Evolutionary conservation across 1,140 invertebrate species (phyloP).

Genomic region (Drosophila paulistorum): DNA sequence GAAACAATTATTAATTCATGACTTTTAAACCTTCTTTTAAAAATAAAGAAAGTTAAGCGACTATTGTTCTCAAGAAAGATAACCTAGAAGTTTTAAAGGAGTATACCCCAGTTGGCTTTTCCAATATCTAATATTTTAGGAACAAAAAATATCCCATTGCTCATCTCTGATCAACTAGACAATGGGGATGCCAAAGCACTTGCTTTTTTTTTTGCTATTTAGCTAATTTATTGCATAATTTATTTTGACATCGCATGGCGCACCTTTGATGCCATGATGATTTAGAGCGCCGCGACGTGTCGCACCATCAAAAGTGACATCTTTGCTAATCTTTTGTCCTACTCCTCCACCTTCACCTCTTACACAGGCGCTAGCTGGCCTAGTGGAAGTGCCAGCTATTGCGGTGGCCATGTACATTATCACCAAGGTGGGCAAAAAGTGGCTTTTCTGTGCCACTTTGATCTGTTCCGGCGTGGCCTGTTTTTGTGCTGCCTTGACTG

Average conservation of each 20-base stretch:
- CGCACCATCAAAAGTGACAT: conserved; percentile 41
- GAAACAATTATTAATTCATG: too few relatives aligned
- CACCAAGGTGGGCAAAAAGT: conserved; percentile 87
- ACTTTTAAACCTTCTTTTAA: too few relatives aligned
- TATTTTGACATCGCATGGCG: conserved; percentile 67
- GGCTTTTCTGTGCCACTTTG: conserved; percentile 87
- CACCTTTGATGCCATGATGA: conserved; percentile 69
- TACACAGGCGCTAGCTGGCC: conserved; percentile 85
- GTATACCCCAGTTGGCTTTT: background rate
- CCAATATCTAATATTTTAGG: background rate
- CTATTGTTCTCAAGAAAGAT: too few relatives aligned
- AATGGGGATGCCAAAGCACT: conserved; percentile 32
- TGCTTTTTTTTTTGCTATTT: conserved; percentile 11
- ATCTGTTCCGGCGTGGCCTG: conserved; percentile 87
- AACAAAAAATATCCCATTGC: conserved; percentile 11
- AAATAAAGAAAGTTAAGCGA: too few relatives aligned
- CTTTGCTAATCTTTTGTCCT: conserved; percentile 24
- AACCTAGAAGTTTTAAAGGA: too few relatives aligned
- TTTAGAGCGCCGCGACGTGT: conserved; percentile 60
- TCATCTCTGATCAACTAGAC: conserved; percentile 45
- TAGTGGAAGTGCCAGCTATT: conserved; percentile 89
- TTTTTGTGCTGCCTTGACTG: conserved; percentile 85
- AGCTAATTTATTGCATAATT: conserved; percentile 75
- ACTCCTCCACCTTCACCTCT: conserved; percentile 9
- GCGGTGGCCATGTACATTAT: conserved; percentile 88